Evolutionary conservation across 2,888 invertebrate genomes (phyloP), one percentile per base, ranked within the genome.

Genomic region (Latrodectus hesperus): DNA sequence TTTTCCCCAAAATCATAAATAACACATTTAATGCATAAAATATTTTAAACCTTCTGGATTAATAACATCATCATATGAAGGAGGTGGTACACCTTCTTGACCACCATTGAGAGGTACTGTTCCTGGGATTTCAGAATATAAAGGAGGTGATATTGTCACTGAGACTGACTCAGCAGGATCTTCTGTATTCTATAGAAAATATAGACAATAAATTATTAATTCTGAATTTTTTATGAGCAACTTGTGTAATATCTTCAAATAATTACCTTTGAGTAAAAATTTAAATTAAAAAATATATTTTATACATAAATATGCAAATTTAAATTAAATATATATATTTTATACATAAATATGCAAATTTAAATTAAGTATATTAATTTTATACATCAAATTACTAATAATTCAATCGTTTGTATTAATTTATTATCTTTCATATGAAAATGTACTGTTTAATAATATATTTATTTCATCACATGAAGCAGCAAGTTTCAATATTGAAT

Each of bases 61-160:
- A 89, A 94, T 94, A 72, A 94, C 94, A 91, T 94, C 94, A 90
- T 94, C 94, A 89, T 94, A 94, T 1, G 94, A 93, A 68, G 94
- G 94, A n/a, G 94, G 94, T 89, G 94, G 94, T 16, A 93, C 93
- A 67, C 74, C 68, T 22, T 82, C 89, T n/a, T 85, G 68, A 8
- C 89, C 90, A 55, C 87, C 82, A 72, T 81, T 88, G 51, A 90
- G 67, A 71, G 90, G 90, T n/a, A 90, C 90, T 51, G 90, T 90
- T 14, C 90, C 90, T 14, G 90, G 90, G 60, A 90, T 89, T 72
- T 90, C 89, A n/a, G 89, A 88, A 55, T 90, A 90, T 0, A 79
- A 67, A 26, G 90, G 90, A 17, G 90, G 90, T 9, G 81, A 51
- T 68, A 72, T 22, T 52, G 3, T 71, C n/a, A 78, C 11, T 51